Percentiles rank a stretch among this genome's conserved stretches.
These are phyloP conservation scores for Dicyrtomina minuta DNA, from an alignment of 2,888 invertebrate species.

Conservation along the genomic window DNA sequence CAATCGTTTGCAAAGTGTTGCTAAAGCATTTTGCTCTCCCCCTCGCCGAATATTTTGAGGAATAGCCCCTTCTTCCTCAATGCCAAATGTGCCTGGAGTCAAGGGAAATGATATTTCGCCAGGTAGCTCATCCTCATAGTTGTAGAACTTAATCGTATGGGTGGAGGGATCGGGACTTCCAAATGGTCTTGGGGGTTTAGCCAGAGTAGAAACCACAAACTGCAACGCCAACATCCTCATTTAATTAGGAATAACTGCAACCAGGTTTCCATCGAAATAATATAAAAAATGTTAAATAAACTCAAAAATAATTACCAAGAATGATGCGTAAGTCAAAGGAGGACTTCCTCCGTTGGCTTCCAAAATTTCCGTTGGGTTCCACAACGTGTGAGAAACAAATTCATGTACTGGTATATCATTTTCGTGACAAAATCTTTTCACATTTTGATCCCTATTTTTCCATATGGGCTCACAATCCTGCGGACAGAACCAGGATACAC, in stretches of 20 bases:
- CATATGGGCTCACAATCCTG: constrained; percentile 74
- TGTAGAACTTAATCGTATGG: constrained; percentile 35
- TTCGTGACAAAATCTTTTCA: constrained; percentile 62
- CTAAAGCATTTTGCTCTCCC: constrained; percentile 67
- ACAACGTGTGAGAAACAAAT: constrained; percentile 70
- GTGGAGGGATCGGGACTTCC: constrained; percentile 56
- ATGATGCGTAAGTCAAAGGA: constrained; percentile 71
- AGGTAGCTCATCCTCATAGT: constrained; percentile 29
- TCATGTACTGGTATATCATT: constrained; percentile 63
- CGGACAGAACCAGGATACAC: constrained; percentile 54
- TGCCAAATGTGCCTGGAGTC: constrained; percentile 63
- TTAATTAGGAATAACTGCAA: not conserved
- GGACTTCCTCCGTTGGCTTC: constrained; percentile 70
- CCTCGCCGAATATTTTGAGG: constrained; percentile 65
- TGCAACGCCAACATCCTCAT: constrained; percentile 54
- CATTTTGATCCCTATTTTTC: constrained; percentile 64
- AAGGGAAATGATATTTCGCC: constrained; percentile 56
- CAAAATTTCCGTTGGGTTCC: constrained; percentile 68
- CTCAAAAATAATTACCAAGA: constrained; percentile 60
- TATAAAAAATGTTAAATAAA: too few relatives aligned
- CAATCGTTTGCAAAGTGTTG: constrained; percentile 63
- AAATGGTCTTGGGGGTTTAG: constrained; percentile 65
- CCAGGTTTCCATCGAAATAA: too few relatives aligned
- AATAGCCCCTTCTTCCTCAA: constrained; percentile 60
- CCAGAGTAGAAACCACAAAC: constrained; percentile 67